Evolutionary conservation across 2,888 invertebrate genomes (phyloP).

Genomic region (Zonitis immaculata): DNA sequence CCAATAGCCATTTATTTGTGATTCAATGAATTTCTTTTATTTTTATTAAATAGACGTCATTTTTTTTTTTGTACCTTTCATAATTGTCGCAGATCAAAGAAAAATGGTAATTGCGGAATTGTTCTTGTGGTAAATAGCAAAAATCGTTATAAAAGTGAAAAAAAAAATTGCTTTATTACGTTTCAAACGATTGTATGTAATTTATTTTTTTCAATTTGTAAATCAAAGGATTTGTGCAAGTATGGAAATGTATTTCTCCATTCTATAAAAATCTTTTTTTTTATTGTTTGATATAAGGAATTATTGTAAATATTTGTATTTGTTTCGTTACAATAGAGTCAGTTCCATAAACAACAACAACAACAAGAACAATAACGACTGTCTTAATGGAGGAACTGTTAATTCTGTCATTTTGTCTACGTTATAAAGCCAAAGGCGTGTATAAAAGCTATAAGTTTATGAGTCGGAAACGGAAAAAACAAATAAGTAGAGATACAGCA

Average conservation of each 20-base stretch:
- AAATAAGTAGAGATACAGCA: slow-evolving; percentile 35
- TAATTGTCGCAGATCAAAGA: neutral
- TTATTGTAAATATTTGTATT: neutral
- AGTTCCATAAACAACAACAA: neutral
- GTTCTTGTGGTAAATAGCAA: neutral
- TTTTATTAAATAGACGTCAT: neutral
- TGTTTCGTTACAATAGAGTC: neutral
- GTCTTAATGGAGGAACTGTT: neutral
- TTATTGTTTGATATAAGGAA: too few relatives aligned
- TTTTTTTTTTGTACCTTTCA: neutral
- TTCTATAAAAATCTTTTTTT: too few relatives aligned
- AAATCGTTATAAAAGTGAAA: neutral
- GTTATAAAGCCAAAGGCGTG: slow-evolving; percentile 28
- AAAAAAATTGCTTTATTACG: neutral
- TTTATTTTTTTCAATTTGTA: too few relatives aligned
- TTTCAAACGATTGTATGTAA: neutral
- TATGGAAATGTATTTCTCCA: too few relatives aligned
- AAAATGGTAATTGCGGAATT: neutral
- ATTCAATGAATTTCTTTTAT: neutral
- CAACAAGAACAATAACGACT: too few relatives aligned
- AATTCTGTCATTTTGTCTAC: slow-evolving; percentile 1
- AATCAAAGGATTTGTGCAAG: too few relatives aligned
- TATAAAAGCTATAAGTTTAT: slow-evolving; percentile 34
- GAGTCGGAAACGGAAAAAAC: slow-evolving; percentile 33
- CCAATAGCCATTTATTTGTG: neutral